phyloP scores from a whole-genome alignment of 2,888 invertebrate species.

The Mythimna albipuncta region DNA sequence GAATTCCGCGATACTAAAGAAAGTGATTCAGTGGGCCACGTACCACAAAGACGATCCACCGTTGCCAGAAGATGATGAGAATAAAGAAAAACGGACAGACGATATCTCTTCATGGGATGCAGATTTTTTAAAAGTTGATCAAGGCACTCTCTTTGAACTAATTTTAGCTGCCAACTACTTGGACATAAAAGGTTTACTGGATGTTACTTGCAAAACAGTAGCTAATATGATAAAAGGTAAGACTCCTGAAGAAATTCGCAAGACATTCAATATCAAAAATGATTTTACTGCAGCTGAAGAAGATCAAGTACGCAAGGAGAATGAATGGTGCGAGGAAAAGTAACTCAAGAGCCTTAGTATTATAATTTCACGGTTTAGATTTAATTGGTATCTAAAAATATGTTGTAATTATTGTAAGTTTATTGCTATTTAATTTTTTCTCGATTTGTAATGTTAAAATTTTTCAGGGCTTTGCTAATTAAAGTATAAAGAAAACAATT shows the following conservation, averaged over 20 bases:
- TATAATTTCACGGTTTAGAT: slow-evolving; percentile 57
- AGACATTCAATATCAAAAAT: slow-evolving; percentile 99
- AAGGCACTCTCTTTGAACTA: slow-evolving; percentile 98
- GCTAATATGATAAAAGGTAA: slow-evolving; percentile 99
- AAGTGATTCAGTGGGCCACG: slow-evolving; percentile 98
- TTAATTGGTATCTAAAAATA: slow-evolving; percentile 57
- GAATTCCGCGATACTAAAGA: slow-evolving; percentile 98
- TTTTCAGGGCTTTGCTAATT: slow-evolving; percentile 34
- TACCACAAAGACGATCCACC: slow-evolving; percentile 99
- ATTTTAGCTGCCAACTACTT: slow-evolving; percentile 99
- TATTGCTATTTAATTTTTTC: slow-evolving; percentile 44
- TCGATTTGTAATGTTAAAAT: slow-evolving; percentile 11
- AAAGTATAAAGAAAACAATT: slow-evolving; percentile 5
- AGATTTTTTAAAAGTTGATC: slow-evolving; percentile 99
- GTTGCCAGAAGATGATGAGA: slow-evolving; percentile 98
- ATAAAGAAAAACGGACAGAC: slow-evolving; percentile 99
- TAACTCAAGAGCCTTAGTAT: slow-evolving; percentile 75
- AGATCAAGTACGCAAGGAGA: slow-evolving; percentile 99
- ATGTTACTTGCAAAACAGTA: slow-evolving; percentile 99
- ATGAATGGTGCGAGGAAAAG: slow-evolving; percentile 98
- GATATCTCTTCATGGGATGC: slow-evolving; percentile 99
- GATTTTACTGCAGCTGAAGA: slow-evolving; percentile 99
- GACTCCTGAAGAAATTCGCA: slow-evolving; percentile 99
- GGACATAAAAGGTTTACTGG: slow-evolving; percentile 98
- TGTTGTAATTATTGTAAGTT: slow-evolving; percentile 55